Conservation (phyloP, 2,113 vertebrate species). For the Gallinago jamesoni region DNA sequence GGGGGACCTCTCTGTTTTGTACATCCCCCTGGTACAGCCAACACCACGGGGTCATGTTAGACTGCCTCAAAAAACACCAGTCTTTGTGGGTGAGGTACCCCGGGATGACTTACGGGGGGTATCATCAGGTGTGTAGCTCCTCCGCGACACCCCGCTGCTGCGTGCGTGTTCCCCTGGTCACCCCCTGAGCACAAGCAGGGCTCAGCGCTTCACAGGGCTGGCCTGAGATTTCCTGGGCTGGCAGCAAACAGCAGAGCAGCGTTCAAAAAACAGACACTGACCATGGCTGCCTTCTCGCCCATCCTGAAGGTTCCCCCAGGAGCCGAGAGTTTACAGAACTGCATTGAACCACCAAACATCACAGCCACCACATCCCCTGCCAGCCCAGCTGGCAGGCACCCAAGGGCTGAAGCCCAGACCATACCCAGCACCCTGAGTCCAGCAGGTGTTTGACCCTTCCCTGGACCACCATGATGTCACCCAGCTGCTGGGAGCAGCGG, state of each 20-base stretch:
- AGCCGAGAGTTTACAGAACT: background rate
- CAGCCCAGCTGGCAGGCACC: too few species aligned
- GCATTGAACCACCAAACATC: background rate
- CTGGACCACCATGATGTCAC: background rate
- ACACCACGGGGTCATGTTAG: background rate
- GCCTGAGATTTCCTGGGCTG: background rate
- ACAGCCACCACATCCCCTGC: background rate
- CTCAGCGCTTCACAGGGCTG: background rate
- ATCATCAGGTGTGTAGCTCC: background rate
- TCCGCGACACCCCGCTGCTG: fast-evolving
- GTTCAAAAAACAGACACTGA: fast-evolving
- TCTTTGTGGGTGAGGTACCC: background rate
- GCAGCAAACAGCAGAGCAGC: background rate
- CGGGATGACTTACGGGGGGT: fast-evolving
- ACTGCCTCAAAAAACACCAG: background rate
- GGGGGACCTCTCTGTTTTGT: background rate
- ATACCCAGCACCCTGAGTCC: background rate
- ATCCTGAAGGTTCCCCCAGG: background rate
- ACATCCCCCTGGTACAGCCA: background rate
- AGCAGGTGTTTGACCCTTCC: background rate
- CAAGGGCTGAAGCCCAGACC: fast-evolving
- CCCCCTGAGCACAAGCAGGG: background rate
- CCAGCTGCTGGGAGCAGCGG: background rate
- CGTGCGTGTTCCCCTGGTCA: background rate
- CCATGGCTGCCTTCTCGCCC: fast-evolving